Evolutionary conservation across 2,888 invertebrate genomes (phyloP).

Genomic region (Prosopocoilus inquinatus): DNA sequence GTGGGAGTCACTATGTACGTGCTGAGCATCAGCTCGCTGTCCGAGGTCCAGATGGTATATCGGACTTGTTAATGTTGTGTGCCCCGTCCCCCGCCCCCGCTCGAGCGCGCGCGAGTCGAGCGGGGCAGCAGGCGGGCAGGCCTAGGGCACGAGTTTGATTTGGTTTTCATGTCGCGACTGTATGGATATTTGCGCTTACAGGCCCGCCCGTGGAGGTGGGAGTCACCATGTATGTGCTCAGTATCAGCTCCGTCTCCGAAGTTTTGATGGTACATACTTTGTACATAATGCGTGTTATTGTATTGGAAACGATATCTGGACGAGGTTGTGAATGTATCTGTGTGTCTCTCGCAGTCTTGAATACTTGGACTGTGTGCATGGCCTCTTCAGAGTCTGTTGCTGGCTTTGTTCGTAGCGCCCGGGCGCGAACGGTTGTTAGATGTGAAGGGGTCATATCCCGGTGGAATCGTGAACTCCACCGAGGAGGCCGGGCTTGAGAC

Average conservation of each 20-base stretch:
- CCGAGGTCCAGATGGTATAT: slow-evolving; percentile 94
- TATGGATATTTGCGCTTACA: slow-evolving; percentile 58
- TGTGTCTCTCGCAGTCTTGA: slow-evolving; percentile 56
- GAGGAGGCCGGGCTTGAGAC: slow-evolving; percentile 57
- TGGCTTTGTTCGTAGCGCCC: slow-evolving; percentile 35
- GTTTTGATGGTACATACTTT: slow-evolving; percentile 81
- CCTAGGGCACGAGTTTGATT: slow-evolving; percentile 45
- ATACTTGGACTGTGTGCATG: slow-evolving; percentile 63
- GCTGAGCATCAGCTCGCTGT: slow-evolving; percentile 96
- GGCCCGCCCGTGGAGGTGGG: slow-evolving; percentile 96
- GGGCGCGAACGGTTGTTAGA: slow-evolving; percentile 25
- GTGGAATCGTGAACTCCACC: slow-evolving; percentile 33
- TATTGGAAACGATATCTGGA: slow-evolving; percentile 10
- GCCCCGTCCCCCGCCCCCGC: slow-evolving; percentile 40
- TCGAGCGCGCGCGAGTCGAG: slow-evolving; percentile 38
- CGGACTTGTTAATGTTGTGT: slow-evolving; percentile 31
- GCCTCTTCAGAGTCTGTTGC: slow-evolving; percentile 46
- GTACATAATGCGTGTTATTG: slow-evolving; percentile 12
- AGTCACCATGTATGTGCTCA: slow-evolving; percentile 97
- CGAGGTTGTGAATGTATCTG: slow-evolving; percentile 37
- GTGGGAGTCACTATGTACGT: slow-evolving; percentile 98
- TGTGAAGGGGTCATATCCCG: slow-evolving; percentile 27
- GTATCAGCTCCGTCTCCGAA: slow-evolving; percentile 97
- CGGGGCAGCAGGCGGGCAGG: slow-evolving; percentile 44
- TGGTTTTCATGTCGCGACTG: slow-evolving; percentile 36